Conservation (phyloP, 92 coral and sea anemone species). For the Phenganax marumi region DNA sequence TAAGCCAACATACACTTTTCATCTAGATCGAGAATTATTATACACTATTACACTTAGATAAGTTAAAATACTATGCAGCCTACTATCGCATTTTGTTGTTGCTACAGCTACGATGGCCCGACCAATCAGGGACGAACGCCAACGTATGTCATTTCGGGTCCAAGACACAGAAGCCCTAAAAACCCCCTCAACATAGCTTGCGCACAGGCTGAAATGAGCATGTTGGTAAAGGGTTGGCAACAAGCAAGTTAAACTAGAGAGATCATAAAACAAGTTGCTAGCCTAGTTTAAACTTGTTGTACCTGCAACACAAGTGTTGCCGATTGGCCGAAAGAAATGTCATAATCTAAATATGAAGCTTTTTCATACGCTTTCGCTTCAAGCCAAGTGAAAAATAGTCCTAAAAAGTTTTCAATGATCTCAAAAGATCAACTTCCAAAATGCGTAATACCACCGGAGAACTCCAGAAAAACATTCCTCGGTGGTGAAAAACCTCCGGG, state of each 20-base stretch:
- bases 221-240: not conserved
- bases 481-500: slow-evolving; percentile 13
- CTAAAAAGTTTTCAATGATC: not conserved
- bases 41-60: slow-evolving; percentile 37
- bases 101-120: slow-evolving; percentile 17
- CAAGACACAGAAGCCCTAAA: not conserved
- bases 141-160: not conserved
- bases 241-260: not conserved
- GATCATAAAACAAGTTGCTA: not conserved
- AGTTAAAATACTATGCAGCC: slow-evolving; percentile 24
- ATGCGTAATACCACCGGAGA: not conserved
- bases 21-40: slow-evolving; percentile 8
- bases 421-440: not conserved
- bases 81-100: not conserved
- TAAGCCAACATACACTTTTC: slow-evolving; percentile 21
- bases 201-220: not conserved
- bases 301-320: too few relatives aligned
- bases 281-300: too few relatives aligned
- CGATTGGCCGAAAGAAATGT: too few relatives aligned
- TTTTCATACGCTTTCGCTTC: too few relatives aligned
- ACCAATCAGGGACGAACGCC: slow-evolving; percentile 14
- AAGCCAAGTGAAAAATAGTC: too few relatives aligned
- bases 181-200: not conserved
- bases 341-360: too few relatives aligned
- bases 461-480: not conserved